Conservation (phyloP, 2,113 vertebrate genomes). For the Quiscalus mexicanus region DNA sequence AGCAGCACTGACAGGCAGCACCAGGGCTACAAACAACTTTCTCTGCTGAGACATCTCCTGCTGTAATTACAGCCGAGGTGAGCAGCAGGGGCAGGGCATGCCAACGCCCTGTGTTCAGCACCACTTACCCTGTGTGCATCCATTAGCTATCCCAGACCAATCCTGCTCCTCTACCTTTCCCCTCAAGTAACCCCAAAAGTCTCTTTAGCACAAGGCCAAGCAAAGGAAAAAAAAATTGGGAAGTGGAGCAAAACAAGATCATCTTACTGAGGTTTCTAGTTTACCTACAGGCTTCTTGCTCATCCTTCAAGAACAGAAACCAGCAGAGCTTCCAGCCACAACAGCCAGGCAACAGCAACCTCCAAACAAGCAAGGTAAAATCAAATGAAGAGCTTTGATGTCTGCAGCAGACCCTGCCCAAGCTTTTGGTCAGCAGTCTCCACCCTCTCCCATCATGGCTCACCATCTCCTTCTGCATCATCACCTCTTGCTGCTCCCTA, state of each 20-base stretch:
- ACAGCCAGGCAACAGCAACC: not conserved
- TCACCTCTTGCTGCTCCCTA: not conserved
- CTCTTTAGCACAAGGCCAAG: not conserved
- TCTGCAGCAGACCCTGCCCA: not conserved
- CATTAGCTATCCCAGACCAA: not conserved
- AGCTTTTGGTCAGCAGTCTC: not conserved
- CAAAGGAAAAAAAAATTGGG: not conserved
- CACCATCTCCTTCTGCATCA: not conserved
- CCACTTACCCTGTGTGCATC: not conserved
- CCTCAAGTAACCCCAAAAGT: not conserved
- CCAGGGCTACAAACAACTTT: slow-evolving; percentile 48
- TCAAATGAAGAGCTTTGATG: not conserved
- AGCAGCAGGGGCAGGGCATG: not conserved
- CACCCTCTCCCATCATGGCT: not conserved
- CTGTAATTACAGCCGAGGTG: not conserved
- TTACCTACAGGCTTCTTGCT: not conserved
- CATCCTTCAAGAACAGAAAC: not conserved
- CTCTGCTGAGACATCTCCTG: not conserved
- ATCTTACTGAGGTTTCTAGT: not conserved
- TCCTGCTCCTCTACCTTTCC: not conserved
- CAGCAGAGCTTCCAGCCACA: not conserved
- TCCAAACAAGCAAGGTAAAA: not conserved
- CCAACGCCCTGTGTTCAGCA: rapidly evolving
- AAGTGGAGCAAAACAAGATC: not conserved
- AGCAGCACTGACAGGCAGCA: not conserved